phyloP scores from a whole-genome alignment of 2,888 invertebrate genomes.

The Amphipyra tragopoginis region DNA sequence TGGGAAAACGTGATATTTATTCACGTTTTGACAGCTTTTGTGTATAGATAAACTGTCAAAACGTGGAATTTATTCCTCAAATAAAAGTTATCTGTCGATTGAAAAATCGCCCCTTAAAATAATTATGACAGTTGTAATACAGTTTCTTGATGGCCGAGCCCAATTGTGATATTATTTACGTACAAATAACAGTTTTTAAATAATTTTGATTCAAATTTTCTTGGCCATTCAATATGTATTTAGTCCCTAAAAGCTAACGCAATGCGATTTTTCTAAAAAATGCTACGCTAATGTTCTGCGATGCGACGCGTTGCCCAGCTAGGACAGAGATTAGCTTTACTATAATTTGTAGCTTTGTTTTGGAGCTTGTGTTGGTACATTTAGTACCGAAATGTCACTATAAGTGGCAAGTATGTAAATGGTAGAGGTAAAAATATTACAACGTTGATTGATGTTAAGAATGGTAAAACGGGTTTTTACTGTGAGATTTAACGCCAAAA shows the following conservation, averaged over 20 bases:
- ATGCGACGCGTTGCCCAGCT: constrained; percentile 6
- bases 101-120: too few species aligned
- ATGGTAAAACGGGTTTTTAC: constrained; percentile 1
- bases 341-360: constrained; percentile 34
- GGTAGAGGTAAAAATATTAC: not conserved
- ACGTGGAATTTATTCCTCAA: too few species aligned
- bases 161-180: constrained; percentile 11
- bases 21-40: too few species aligned
- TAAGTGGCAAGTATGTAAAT: not conserved
- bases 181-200: constrained; percentile 9
- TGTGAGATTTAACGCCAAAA: constrained; percentile 33
- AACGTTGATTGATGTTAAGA: not conserved
- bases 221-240: not conserved
- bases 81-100: too few species aligned
- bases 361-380: constrained; percentile 37
- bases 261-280: not conserved
- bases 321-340: constrained; percentile 8
- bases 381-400: not conserved
- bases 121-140: not conserved
- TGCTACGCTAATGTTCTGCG: not conserved
- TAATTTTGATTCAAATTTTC: not conserved
- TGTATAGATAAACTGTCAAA: too few species aligned
- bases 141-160: not conserved
- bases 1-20: too few species aligned
- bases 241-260: not conserved